Evolutionary conservation across 2,797 vertebrate genomes (phyloP), one percentile per base, ranked within the genome.

Genomic region (Lutjanus campechanus): DNA sequence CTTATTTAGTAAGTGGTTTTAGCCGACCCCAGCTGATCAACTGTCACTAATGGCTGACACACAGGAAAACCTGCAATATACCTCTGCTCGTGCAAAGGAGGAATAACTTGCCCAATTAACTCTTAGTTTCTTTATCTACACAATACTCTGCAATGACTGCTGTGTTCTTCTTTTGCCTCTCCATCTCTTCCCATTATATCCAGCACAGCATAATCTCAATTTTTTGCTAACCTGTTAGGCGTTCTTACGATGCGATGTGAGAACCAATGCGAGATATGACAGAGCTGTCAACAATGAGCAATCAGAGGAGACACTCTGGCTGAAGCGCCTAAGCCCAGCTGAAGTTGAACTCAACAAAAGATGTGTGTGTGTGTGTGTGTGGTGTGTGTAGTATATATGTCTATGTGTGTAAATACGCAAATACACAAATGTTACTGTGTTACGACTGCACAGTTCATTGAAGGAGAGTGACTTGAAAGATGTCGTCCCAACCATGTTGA

Each of bases 401-500:
- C 8, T 73, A 61, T 68, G 47, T 79, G 61, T 76, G 65, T 75
- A 55, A 76, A 86, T 77, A 88, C 85, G 76, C 73, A 82, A 81
- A 90, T 55, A 76, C 79, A 92, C 76, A 77, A 75, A 89, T 74
- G 80, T 73, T 40, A 71, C 66, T 59, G 68, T 79, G 79, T 79
- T 69, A 74, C 41, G 19, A 72, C 73, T 16, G 82, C 83, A 88
- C 77, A 90, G 87, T 86, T 90, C 87, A 66, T 73, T 49, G 82
- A 85, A 81, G 79, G 77, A 89, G 73, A 77, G 80, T 53, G 81
- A 86, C 72, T 84, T 55, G 77, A 86, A 74, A 82, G 82, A 86
- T 69, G 77, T 69, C 9, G 25, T 79, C 82, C 83, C 82, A 60
- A 86, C 70, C 62, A 69, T 79, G 88, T 81, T 47, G 84, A 90